Evolutionary conservation across 2,113 vertebrate species (phyloP), one percentile per base, ranked within the genome.

Genomic region (Alethe diademata): DNA sequence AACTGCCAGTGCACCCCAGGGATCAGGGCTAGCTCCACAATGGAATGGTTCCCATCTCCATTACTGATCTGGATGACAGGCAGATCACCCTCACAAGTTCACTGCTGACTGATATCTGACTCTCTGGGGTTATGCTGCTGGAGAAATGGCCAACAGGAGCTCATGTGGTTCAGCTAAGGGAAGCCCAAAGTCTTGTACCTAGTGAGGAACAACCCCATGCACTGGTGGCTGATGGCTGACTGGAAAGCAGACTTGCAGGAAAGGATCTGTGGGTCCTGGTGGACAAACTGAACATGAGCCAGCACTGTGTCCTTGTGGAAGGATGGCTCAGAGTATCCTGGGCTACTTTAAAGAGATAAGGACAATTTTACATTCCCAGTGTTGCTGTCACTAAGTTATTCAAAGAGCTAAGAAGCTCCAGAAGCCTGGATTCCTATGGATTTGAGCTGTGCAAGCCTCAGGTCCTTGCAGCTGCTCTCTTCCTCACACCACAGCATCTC

Each of bases 31-130:
- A 51, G 42, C 45, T 81, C 40, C 26, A 47, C 11, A 38, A 38
- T 38, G 38, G 38, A 38, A 38, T 38, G 11, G 17, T 5, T 45
- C 51, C 42, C 18, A 12, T 7, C 36, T 17, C 54, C 40, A 36
- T 11, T 2, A 28, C 6, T 1, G 53, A 23, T 4, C 6, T 0
- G 5, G 28, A 33, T 42, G 26, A 33, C 3, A 64, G 15, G 24
- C 50, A 50, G 18, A 23, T 15, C 29, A 48, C 14, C 9, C 28
- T 57, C 54, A 38, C n/a, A 57, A 33, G 12, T 4, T 60, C 1
- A 0, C 40, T 38, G 65, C 11, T 4, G 5, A 25, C 45, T 66
- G 56, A 18, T 10, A 6, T 0, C 8, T 19, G 43, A 9, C 38
- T 51, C 58, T 23, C 78, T 45, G 69, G 28, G 33, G 19, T n/a